Conservation (phyloP, 2,797 vertebrate species). For the Sphenopsis melanotis region DNA sequence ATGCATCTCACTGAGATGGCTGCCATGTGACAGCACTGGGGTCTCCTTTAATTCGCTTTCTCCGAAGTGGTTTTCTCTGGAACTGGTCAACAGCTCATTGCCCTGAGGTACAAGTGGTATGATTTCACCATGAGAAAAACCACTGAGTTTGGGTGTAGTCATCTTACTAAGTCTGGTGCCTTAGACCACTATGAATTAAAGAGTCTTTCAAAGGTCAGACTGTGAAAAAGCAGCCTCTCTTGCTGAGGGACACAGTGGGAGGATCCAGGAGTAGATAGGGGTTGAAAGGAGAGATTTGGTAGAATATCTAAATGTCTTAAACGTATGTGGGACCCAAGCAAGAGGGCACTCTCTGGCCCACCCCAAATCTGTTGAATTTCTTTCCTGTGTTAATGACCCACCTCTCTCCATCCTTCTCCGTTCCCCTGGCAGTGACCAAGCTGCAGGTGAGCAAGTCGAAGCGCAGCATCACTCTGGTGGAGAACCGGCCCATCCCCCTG, state of each 20-base stretch:
- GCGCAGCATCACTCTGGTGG: conserved; percentile 86
- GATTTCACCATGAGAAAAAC: neutral
- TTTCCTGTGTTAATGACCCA: neutral
- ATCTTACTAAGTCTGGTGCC: neutral
- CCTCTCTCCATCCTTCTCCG: neutral
- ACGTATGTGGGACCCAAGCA: neutral
- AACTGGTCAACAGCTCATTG: neutral
- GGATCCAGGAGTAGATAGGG: neutral
- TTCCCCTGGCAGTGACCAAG: conserved; percentile 80
- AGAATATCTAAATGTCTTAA: neutral
- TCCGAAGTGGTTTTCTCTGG: neutral
- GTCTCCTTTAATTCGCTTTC: neutral
- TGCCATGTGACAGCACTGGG: neutral
- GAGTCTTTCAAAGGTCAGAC: neutral
- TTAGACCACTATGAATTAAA: neutral
- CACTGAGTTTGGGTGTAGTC: neutral
- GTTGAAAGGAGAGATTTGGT: neutral
- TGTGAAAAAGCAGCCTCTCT: neutral
- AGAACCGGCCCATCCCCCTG: conserved; percentile 88
- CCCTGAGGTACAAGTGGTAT: neutral
- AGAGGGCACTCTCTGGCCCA: neutral
- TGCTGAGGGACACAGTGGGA: neutral
- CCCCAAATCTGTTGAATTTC: neutral
- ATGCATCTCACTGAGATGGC: neutral
- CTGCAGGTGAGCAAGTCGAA: conserved; percentile 90